These are phyloP conservation scores for Tiaroga cobitis DNA, from an alignment of 2,797 vertebrate genomes.

Conservation along the genomic window DNA sequence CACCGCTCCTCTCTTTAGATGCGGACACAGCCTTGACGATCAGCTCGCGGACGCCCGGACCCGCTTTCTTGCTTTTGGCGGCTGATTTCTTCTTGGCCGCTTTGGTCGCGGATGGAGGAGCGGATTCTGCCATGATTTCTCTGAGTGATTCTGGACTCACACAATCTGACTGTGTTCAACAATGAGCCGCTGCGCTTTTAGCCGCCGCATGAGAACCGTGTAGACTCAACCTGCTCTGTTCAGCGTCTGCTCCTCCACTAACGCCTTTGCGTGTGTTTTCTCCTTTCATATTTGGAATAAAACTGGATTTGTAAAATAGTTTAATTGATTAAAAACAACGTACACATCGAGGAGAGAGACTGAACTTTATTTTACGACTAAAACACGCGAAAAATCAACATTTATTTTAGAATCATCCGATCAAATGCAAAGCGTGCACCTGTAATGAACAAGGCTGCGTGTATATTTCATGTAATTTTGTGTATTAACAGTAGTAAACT, in stretches of 20 bases:
- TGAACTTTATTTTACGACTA: not conserved
- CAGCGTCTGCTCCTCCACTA: not conserved
- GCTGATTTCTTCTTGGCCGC: too few relatives aligned
- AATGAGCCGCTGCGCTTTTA: not conserved
- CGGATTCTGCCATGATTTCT: too few relatives aligned
- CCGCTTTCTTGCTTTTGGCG: too few relatives aligned
- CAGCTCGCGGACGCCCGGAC: not conserved
- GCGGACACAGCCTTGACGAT: conserved; percentile 21
- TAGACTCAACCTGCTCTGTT: conserved; percentile 1
- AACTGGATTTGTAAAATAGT: not conserved
- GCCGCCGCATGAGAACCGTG: conserved; percentile 8
- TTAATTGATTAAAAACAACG: too few relatives aligned
- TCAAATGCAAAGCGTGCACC: not conserved
- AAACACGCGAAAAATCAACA: not conserved
- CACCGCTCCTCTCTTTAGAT: conserved; percentile 21
- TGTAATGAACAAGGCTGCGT: not conserved
- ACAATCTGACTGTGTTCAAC: not conserved
- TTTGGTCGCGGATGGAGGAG: too few relatives aligned
- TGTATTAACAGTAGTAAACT: not conserved
- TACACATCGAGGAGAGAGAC: not conserved
- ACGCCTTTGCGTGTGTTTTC: not conserved
- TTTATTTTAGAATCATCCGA: not conserved
- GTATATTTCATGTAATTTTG: not conserved
- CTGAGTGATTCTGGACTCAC: too few relatives aligned
- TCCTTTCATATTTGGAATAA: not conserved